Percentiles rank a stretch among this genome's conserved stretches.
Conservation (phyloP, 2,113 vertebrate genomes). For the Hippotragus niger region DNA sequence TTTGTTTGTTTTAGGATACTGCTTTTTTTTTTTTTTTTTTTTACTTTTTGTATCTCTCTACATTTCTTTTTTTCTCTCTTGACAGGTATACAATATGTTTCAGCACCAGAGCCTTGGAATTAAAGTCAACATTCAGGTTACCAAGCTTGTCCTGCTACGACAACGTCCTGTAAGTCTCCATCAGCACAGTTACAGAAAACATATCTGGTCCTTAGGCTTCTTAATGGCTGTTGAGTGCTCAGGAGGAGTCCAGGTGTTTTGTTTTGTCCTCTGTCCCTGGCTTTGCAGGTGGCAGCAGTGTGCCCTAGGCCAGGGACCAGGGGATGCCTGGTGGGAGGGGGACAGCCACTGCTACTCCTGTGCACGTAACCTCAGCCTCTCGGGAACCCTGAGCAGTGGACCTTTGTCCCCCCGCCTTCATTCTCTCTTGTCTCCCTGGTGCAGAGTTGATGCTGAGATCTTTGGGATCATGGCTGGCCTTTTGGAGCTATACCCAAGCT, state of each 20-base stretch:
- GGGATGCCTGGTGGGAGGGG: neutral
- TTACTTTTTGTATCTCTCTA: neutral
- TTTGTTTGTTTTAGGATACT: neutral
- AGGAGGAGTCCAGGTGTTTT: neutral
- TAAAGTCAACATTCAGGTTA: constrained; percentile 92
- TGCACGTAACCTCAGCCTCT: fast-evolving
- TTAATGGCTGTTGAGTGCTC: neutral
- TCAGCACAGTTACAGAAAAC: fast-evolving
- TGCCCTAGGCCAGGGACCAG: neutral
- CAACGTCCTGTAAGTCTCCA: constrained; percentile 90
- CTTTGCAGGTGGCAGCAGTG: neutral
- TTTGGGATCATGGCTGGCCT: neutral
- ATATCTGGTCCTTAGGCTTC: neutral
- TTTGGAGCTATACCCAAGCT: neutral
- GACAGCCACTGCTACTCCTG: fast-evolving
- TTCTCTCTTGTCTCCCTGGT: fast-evolving
- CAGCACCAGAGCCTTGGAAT: constrained; percentile 94
- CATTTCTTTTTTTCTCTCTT: neutral
- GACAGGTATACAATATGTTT: constrained; percentile 98
- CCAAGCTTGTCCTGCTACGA: constrained; percentile 93
- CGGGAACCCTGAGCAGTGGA: neutral
- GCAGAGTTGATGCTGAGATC: neutral
- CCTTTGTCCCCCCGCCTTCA: fast-evolving
- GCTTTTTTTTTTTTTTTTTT: neutral
- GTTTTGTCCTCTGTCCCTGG: fast-evolving